Conservation (phyloP, 2,888 invertebrate genomes). For the Tenthredo amoena region DNA sequence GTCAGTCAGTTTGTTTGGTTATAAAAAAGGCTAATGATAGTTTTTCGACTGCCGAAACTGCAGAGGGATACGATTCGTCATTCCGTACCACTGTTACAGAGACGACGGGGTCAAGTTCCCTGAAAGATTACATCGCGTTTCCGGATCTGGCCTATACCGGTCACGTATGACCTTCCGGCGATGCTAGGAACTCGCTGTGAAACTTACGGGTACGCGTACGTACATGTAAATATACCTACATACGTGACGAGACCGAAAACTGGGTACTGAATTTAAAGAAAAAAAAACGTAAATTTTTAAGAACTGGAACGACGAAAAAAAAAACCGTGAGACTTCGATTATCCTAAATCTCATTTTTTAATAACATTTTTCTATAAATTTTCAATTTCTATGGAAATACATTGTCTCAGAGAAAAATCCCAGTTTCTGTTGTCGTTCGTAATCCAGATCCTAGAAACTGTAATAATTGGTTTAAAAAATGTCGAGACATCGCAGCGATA, state of each 20-base stretch:
- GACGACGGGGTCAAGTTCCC: slow-evolving; percentile 42
- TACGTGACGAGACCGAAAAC: slow-evolving; percentile 21
- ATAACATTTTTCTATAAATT: too few species aligned
- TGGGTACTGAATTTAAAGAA: background rate
- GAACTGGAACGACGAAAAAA: too few species aligned
- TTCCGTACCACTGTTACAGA: background rate
- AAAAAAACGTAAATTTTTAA: too few species aligned
- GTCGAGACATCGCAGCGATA: background rate
- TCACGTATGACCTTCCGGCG: slow-evolving; percentile 37
- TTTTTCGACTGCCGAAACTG: background rate
- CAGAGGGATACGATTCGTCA: background rate
- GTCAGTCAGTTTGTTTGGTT: too few species aligned
- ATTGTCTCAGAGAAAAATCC: too few species aligned
- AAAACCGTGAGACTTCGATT: too few species aligned
- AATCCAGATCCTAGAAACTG: background rate
- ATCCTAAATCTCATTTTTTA: too few species aligned
- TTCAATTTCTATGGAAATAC: too few species aligned
- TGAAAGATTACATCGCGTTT: slow-evolving; percentile 27
- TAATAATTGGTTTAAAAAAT: background rate
- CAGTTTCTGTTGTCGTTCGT: too few species aligned
- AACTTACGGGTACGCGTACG: background rate
- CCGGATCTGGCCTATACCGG: slow-evolving; percentile 13
- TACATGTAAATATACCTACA: background rate
- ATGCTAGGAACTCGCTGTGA: slow-evolving; percentile 25
- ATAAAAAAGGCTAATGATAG: background rate